Evolutionary conservation across 1,140 invertebrate genomes (phyloP), one percentile per base, ranked within the genome.

Genomic region (Probaryconus sp.): DNA sequence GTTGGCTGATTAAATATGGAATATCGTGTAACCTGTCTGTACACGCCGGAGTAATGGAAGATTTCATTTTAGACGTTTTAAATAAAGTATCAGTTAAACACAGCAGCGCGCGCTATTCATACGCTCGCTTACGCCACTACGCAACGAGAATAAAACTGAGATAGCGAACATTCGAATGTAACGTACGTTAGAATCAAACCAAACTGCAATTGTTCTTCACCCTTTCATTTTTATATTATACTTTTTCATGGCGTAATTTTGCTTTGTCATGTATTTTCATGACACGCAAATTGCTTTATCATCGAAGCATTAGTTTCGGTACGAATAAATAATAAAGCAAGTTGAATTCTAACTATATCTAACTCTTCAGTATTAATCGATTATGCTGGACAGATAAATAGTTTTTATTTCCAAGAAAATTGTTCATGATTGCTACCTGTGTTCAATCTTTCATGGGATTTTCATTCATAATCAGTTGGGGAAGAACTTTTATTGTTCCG

Each of bases 1-100:
- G 26, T 30, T 28, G 28, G 37, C 53, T 72, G 60, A 72, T 72
- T 72, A 72, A 72, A 72, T 65, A 72, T 72, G 69, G 69, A 72
- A 65, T 72, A 72, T 72, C 69, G 69, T 56, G 69, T 72, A 72
- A 72, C 60, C 53, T 53, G 69, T 65, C 60, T 65, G 69, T 60
- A 60, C 60, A 47, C 42, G 47, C 28, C 10, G 10, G 37, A 60
- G 60, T 73, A 65, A 73, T 73, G 69, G 69, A 73, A 65, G 60
- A 65, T 73, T 73, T 73, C 69, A 73, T 73, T 73, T 73, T 72
- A 73, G 53, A 73, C 33, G 69, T 55, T 73, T 73, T 73, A 65
- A 73, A 73, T 73, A 73, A 73, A 73, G 60, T 65, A 73, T 65
- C 60, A 61, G 69, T 73, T 73, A 65, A 73, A 65, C 69, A n/a